Conservation (phyloP, 2,113 vertebrate genomes). For the Catharus bicknelli region DNA sequence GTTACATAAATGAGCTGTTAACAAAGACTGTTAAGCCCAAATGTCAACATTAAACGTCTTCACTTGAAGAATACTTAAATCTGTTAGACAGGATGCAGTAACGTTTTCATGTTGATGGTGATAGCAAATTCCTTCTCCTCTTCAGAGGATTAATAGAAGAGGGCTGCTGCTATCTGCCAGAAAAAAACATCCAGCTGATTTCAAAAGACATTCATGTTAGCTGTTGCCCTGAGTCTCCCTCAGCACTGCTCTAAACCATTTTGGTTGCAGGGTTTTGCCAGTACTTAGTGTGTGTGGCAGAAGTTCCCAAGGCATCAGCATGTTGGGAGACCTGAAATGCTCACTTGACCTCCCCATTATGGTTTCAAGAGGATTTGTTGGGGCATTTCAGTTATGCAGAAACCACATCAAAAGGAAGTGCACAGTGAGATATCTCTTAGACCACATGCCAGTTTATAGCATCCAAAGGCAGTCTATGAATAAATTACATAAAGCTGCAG, state of each 20-base stretch:
- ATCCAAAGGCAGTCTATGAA: neutral
- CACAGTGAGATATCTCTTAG: neutral
- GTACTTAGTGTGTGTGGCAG: neutral
- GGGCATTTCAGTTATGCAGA: neutral
- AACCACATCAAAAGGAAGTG: neutral
- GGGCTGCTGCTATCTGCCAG: neutral
- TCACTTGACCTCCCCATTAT: neutral
- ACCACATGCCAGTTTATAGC: neutral
- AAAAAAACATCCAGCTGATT: neutral
- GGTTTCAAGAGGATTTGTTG: neutral
- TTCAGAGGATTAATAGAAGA: neutral
- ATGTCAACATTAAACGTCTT: neutral
- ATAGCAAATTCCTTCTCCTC: neutral
- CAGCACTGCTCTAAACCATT: neutral
- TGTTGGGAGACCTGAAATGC: neutral
- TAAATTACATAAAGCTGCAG: neutral
- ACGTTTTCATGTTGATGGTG: neutral
- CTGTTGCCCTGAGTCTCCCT: neutral
- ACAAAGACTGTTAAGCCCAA: neutral
- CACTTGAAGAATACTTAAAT: neutral
- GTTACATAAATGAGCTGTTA: neutral
- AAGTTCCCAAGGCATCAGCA: neutral
- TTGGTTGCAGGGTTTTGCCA: neutral
- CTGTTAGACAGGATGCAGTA: neutral
- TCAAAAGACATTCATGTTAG: neutral